A percentile compares a stretch with the other conserved stretches of the same genome.
phyloP scores from a whole-genome alignment of 2,113 vertebrate genomes.

The Pelobates fuscus region DNA sequence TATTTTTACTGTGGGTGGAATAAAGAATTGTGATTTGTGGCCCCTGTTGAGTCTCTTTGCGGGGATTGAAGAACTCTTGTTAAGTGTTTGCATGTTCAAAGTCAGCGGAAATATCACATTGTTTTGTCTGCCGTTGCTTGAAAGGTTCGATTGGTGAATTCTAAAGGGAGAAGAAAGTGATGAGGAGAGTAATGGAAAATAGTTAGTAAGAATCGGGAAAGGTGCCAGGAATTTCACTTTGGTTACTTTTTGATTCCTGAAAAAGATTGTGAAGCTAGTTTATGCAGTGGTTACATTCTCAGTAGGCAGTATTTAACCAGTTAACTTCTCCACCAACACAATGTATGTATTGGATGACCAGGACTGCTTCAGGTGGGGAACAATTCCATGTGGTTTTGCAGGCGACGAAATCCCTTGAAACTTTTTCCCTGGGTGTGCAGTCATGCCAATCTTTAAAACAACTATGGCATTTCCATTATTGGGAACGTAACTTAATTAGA shows the following conservation, averaged over 20 bases:
- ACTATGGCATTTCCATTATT: too few relatives aligned
- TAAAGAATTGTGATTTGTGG: background rate
- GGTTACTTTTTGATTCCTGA: background rate
- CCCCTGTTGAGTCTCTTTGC: background rate
- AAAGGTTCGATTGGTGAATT: slow-evolving; percentile 18
- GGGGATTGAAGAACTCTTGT: background rate
- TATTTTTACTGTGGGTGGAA: background rate
- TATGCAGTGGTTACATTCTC: too few relatives aligned
- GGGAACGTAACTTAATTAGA: too few relatives aligned
- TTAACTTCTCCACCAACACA: too few relatives aligned
- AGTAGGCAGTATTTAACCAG: too few relatives aligned
- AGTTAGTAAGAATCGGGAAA: slow-evolving; percentile 29
- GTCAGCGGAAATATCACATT: slow-evolving; percentile 32
- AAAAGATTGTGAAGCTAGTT: slow-evolving; percentile 7
- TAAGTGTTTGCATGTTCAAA: slow-evolving; percentile 27
- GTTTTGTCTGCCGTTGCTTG: slow-evolving; percentile 34
- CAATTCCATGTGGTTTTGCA: too few relatives aligned
- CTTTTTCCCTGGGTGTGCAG: too few relatives aligned
- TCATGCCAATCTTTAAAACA: too few relatives aligned
- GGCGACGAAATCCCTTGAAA: too few relatives aligned
- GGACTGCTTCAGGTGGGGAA: too few relatives aligned
- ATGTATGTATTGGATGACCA: background rate
- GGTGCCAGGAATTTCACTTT: background rate
- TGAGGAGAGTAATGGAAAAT: slow-evolving; percentile 30
- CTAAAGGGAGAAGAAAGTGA: slow-evolving; percentile 22